Base-by-base conservation (phyloP, 2,113 vertebrate species). In the Todiramphus saurophagus region DNA sequence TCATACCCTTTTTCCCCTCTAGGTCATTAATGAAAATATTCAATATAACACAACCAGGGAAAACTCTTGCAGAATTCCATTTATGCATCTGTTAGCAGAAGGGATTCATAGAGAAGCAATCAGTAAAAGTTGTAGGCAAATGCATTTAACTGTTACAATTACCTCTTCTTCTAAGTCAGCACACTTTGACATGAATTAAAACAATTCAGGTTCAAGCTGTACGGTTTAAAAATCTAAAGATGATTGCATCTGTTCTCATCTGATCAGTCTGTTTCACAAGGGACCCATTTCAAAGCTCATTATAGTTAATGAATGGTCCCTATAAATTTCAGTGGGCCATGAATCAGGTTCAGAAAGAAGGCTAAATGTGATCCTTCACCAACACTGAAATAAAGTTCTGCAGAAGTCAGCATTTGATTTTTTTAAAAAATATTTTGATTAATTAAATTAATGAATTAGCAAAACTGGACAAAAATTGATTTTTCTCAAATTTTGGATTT, bases 271-370 rank as follows among this genome's bases (percentile, higher is more conserved):
- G 2, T 87, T 84, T 82, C 95, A 68, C 62, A 55, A 87, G 93
- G 48, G 93, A 91, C 56, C 7, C 58, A 95, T 96, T 96, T 92
- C 86, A 94, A 73, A 94, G 53, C 39, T 81, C 67, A 44, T 96
- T 94, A 75, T 17, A 87, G 60, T 53, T 94, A 96, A 95, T 96
- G 93, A 96, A 96, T 76, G 44, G 39, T 48, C 46, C 44, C 41
- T 79, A 79, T 95, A 94, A 95, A 96, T 95, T 96, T 91, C 83
- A 76, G 69, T 16, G 58, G 70, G 87, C 39, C 24, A 91, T 94
- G 80, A 95, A 96, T 95, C 91, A 96, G 33, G 9, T 24, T 89
- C 51, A 75, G 21, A 72, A 91, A 89, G 90, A 82, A 87, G 6
- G 46, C 44, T 83, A 86, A 93, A 77, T 7, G 16, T 63, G n/a